Evolutionary conservation across 2,888 invertebrate species (phyloP), one percentile per base, ranked within the genome.

Genomic region (Aleiodes alternator): DNA sequence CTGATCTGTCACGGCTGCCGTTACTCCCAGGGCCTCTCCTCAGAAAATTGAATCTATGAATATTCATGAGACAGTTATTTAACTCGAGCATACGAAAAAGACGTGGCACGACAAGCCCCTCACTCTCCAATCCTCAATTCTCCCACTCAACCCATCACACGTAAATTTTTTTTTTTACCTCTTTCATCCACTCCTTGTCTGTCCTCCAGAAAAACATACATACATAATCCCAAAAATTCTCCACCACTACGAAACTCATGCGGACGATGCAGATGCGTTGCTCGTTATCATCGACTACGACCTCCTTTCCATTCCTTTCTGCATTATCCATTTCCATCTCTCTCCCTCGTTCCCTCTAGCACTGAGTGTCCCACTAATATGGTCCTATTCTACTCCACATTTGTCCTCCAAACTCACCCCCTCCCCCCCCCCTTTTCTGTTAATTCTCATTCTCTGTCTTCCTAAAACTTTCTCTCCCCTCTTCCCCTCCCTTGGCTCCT

Each of bases 61-160:
- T 84, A 84, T 83, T 85, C 84, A 84, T 82, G 80, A 79, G 79
- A 79, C 78, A 80, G 82, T 84, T 84, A 84, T 84, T 84, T 82
- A 82, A 82, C 81, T 79, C 80, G 72, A 76, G 78, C 77, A 73
- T 75, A 66, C 78, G 78, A 78, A 23, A 77, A 80, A 82, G 80
- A 81, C 79, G 73, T 69, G 69, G 59, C 69, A 73, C 74, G 77
- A 72, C 74, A 74, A 64, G 56, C 64, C 69, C 14, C 61, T 8
- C 43, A 14, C 64, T 48, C 64, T 64, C 48, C 48, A 16, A 14
- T 48, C 38, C 61, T 23, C 23, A 23, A 23, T 23, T 23, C 2
- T 23, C 23, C 23, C 23, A 23, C 23, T 23, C 23, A 23, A 23
- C 23, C 23, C 23, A 23, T 23, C 23, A 23, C 23, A 23, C 23